These are phyloP conservation scores for Aviceda subcristata DNA, from an alignment of 2,113 vertebrate species.

Conservation along the genomic window DNA sequence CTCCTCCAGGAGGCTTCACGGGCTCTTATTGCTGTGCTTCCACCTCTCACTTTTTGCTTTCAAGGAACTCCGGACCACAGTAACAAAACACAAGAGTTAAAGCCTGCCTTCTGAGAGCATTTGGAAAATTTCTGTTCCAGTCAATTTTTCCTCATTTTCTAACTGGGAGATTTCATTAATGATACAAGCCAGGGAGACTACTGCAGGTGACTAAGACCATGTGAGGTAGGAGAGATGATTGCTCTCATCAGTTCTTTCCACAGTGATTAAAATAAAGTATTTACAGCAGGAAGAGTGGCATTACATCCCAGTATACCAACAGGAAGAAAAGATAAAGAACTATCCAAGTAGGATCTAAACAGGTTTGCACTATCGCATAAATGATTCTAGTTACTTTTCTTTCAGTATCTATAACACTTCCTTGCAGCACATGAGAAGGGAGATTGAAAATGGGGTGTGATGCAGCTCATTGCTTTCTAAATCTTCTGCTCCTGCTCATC, in stretches of 20 bases:
- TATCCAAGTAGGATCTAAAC: not conserved
- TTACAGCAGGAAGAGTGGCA: not conserved
- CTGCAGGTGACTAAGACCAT: not conserved
- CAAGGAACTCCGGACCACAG: not conserved
- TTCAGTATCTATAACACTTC: not conserved
- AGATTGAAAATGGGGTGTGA: not conserved
- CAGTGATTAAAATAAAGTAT: not conserved
- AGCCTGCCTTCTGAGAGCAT: not conserved
- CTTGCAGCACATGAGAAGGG: not conserved
- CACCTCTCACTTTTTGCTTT: not conserved
- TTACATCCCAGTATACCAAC: not conserved
- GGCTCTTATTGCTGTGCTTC: not conserved
- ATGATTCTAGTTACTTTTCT: not conserved
- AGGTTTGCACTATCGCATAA: not conserved
- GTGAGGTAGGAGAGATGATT: not conserved
- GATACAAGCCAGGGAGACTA: not conserved
- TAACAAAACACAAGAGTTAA: not conserved
- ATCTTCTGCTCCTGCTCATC: not conserved
- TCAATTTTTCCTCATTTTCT: not conserved
- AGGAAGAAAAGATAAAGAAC: not conserved
- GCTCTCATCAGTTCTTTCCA: not conserved
- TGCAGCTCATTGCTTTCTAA: conserved; percentile 19
- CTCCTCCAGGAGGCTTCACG: not conserved
- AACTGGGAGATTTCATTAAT: not conserved
- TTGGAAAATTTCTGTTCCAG: not conserved